These are phyloP conservation scores for Temnothorax rugatulus DNA, from an alignment of 2,888 invertebrate genomes.

Conservation along the genomic window DNA sequence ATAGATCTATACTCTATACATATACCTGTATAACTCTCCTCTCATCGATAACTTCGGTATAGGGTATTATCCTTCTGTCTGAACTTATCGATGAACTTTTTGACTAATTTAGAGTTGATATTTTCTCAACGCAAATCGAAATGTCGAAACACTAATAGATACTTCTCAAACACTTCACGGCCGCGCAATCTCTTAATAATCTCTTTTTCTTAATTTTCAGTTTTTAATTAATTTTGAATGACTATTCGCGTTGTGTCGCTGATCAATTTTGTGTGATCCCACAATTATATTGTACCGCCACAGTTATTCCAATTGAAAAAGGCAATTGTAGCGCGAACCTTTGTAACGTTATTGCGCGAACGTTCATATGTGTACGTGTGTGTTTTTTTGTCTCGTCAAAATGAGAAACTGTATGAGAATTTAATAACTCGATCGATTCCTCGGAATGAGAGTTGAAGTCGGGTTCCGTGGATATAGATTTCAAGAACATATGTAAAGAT, in stretches of 20 bases:
- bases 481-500: slow-evolving; percentile 62
- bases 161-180: not conserved
- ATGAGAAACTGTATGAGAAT: slow-evolving; percentile 61
- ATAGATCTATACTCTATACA: not conserved
- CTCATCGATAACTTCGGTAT: slow-evolving; percentile 10
- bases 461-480: slow-evolving; percentile 15
- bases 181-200: not conserved
- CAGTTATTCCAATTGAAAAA: not conserved
- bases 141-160: not conserved
- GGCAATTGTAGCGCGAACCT: not conserved
- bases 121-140: not conserved
- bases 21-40: not conserved
- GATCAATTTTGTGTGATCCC: not conserved
- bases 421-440: slow-evolving; percentile 73
- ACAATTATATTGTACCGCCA: not conserved
- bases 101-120: not conserved
- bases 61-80: not conserved
- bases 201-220: not conserved
- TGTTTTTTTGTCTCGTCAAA: slow-evolving; percentile 8
- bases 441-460: slow-evolving; percentile 61
- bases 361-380: not conserved
- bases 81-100: not conserved
- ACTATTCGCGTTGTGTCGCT: not conserved
- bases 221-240: not conserved
- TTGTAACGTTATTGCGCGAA: slow-evolving; percentile 16